Evolutionary conservation across 2,888 invertebrate species (phyloP), one percentile per base, ranked within the genome.

Genomic region (Sepiola atlantica): DNA sequence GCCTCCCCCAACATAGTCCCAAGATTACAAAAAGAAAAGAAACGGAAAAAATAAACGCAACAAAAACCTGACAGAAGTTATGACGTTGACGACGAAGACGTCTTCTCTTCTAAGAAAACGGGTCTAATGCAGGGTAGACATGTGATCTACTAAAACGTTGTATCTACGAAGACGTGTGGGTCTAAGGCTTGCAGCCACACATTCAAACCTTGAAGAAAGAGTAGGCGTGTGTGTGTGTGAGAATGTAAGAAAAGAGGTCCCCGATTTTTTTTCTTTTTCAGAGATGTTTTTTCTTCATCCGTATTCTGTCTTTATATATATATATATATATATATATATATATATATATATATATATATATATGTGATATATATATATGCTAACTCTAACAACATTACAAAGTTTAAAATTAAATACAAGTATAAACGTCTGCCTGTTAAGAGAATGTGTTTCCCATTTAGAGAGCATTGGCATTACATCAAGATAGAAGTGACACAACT

Each of bases 201-300:
- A 96, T 95, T 96, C 96, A 92, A 95, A 95, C 90, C 45, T 96
- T 95, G 95, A 95, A 95, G 95, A 93, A 95, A 18, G 20, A 24
- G 20, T n/a, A n/a, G n/a, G n/a, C 10, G 45, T 45, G 4, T 45
- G 45, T 8, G 45, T 45, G 45, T 45, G 45, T 45, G n/a, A 77
- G 10, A 18, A n/a, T 12, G n/a, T n/a, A 77, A n/a, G n/a, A n/a
- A 95, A 90, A 92, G 90, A 91, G n/a, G n/a, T 90, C 90, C 0
- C 18, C n/a, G 90, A 28, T 90, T n/a, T 90, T 90, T 0, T 90
- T 90, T 77, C 24, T n/a, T 77, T 28, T 77, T 77, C 8, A 24
- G 77, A n/a, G 24, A 77, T 77, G 77, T 24, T 77, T 28, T 77
- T 77, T 77, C 24, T 10, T 77, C n/a, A 3, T 77, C 24, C n/a